These are phyloP conservation scores for Gouania willdenowi DNA, from an alignment of 2,797 vertebrate species.

Conservation along the genomic window DNA sequence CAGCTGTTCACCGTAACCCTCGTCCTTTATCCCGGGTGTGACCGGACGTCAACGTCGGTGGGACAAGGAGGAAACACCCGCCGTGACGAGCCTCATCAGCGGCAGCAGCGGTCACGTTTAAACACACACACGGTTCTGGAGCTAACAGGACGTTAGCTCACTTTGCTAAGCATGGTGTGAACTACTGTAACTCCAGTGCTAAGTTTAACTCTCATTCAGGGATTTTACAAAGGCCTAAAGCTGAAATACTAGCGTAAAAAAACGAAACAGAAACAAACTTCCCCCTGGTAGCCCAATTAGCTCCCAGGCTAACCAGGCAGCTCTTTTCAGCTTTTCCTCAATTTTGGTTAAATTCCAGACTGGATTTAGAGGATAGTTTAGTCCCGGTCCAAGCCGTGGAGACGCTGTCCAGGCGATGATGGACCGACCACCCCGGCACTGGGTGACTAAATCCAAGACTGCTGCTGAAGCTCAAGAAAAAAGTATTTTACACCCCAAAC, in stretches of 20 bases:
- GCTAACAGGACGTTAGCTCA: conserved; percentile 22
- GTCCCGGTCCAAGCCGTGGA: background rate
- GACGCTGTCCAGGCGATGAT: too few relatives aligned
- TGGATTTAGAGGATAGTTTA: background rate
- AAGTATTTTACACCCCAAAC: too few relatives aligned
- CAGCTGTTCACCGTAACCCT: too few relatives aligned
- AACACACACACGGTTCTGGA: conserved; percentile 2
- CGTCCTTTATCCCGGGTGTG: background rate
- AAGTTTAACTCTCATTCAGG: too few relatives aligned
- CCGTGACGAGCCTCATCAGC: conserved; percentile 18
- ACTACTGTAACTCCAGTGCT: too few relatives aligned
- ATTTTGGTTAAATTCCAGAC: background rate
- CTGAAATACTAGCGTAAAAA: too few relatives aligned
- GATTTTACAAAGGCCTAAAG: too few relatives aligned
- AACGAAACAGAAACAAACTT: too few relatives aligned
- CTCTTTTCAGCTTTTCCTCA: background rate
- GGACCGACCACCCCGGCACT: too few relatives aligned
- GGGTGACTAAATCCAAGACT: too few relatives aligned
- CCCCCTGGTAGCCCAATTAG: conserved; percentile 19
- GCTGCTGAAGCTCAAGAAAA: too few relatives aligned
- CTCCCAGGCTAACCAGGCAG: background rate
- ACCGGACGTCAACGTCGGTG: conserved; percentile 1
- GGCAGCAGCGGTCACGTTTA: conserved; percentile 39
- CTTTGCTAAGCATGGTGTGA: conserved; percentile 10
- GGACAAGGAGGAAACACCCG: conserved; percentile 52